Conservation (phyloP, 2,888 invertebrate genomes). For the Xestoiulus laeticollis region DNA sequence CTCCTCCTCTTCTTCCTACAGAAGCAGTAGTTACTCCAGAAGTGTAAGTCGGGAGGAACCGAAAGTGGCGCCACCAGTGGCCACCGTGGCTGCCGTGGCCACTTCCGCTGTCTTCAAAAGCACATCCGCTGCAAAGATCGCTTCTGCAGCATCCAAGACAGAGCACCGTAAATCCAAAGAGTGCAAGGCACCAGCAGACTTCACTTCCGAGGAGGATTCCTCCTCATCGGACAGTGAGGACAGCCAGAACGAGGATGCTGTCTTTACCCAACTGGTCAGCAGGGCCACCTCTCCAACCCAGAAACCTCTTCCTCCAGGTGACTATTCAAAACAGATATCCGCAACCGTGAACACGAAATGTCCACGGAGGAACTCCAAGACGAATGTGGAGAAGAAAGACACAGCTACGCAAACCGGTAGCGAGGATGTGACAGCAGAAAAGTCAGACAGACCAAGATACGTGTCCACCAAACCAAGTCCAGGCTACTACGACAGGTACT, state of each 20-base stretch:
- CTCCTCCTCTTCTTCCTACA: background rate
- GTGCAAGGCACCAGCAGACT: conserved; percentile 52
- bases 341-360: conserved; percentile 13
- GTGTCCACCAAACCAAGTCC: conserved; percentile 7
- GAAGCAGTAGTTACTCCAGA: conserved; percentile 20
- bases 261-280: background rate
- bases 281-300: conserved; percentile 50
- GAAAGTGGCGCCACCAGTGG: background rate
- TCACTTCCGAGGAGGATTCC: conserved; percentile 51
- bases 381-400: background rate
- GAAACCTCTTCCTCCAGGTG: conserved; percentile 24
- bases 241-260: conserved; percentile 45
- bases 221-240: conserved; percentile 47
- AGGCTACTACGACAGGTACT: conserved; percentile 51
- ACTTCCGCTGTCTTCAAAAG: background rate
- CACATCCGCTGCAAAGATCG: background rate
- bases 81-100: background rate
- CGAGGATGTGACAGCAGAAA: conserved; percentile 45
- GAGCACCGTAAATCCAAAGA: conserved; percentile 50
- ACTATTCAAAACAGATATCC: background rate
- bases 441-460: background rate
- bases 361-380: background rate
- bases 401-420: background rate
- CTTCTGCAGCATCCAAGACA: background rate
- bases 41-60: conserved; percentile 53